Base-by-base conservation (phyloP, 2,888 invertebrate species). In the Melanostoma mellinum region DNA sequence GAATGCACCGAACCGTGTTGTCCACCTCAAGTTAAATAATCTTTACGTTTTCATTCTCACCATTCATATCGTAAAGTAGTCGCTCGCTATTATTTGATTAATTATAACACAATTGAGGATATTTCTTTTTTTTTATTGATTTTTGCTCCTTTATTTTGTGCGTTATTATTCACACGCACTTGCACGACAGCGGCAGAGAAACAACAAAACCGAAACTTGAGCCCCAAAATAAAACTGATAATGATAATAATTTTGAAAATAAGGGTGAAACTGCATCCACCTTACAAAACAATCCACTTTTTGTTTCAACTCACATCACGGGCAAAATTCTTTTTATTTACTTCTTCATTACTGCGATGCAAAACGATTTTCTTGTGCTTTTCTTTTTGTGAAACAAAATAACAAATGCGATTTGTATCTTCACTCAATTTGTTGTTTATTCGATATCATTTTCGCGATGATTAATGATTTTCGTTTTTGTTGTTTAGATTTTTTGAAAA, bases 261-360 rank as follows among this genome's bases (percentile, higher is more conserved):
- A 78, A 74, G 82, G 82, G 82, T 82, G 78, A 60, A 82, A 82
- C 60, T 82, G 82, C 78, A 82, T 77, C 61, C 77, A 81, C 77
- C 72, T 81, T 67, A 72, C 60, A 61, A 72, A 61, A 72, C 67
- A 77, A 61, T 81, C 72, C 72, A 81, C 72, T 60, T 6, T 6
- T 65, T 44, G 76, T 81, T 77, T 77, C 76, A 48, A 81, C 77
- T 77, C 76, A 67, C 58, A 67, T 67, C 46, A 72, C 60, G 67
- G 75, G 42, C 71, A 50, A 72, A 67, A 60, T 74, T 53, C 6
- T 30, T 52, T 68, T 20, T 20, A 20, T 20, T 20, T 20, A 20
- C 20, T 53, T n/a, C 6, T 55, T 44, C 6, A 48, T 55, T 38
- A 33, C 52, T 36, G 42, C 55, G 44, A 40, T 44, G 9, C 55